phyloP scores from a whole-genome alignment of 2,113 vertebrate species.

The Naja naja region DNA sequence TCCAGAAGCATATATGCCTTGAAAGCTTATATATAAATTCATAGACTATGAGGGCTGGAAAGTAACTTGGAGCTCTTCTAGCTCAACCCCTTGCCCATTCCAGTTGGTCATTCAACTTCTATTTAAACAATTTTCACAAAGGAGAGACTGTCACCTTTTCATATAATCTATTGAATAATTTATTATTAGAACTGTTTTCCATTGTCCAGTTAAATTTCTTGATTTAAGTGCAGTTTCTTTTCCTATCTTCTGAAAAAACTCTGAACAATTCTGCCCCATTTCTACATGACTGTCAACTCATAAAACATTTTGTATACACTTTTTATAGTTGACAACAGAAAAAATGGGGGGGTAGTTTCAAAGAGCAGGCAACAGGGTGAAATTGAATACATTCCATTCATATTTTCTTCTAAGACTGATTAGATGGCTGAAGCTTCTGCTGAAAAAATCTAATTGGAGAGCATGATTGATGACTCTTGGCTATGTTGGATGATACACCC shows the following conservation, averaged over 20 bases:
- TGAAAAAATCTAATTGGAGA: no score
- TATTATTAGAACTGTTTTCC: neutral
- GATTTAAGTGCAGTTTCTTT: neutral
- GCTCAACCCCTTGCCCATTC: neutral
- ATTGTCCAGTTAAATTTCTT: neutral
- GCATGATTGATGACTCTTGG: no score
- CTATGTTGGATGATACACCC: no score
- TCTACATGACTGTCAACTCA: neutral
- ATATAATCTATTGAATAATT: neutral
- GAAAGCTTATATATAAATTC: neutral
- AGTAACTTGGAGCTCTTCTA: neutral
- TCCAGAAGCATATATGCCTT: neutral
- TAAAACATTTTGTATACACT: no score
- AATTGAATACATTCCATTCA: no score
- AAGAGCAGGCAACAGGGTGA: no score
- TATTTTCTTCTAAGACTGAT: no score
- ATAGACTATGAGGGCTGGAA: neutral
- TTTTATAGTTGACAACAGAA: no score
- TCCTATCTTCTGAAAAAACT: no score
- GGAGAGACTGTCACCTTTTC: neutral
- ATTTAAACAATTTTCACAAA: neutral
- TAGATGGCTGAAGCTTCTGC: no score
- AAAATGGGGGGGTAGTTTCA: no score
- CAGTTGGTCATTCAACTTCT: neutral
- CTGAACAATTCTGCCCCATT: neutral